Evolutionary conservation across 2,113 vertebrate genomes (phyloP).

Genomic region (Pachyramphus minor): DNA sequence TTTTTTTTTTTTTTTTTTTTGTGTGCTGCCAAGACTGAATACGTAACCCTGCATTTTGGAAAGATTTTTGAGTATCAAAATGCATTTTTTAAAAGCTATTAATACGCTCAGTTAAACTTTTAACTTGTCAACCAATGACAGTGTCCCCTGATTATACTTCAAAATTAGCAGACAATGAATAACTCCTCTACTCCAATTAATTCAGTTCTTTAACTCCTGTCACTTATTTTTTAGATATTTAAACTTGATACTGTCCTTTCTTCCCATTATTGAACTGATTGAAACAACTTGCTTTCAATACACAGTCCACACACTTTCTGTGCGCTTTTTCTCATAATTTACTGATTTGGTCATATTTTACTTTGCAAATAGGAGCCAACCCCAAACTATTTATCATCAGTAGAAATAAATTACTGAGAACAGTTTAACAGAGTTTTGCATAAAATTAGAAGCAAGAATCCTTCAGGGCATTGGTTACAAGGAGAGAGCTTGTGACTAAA

Average conservation of each 20-base stretch:
- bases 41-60: not conserved
- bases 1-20: not conserved
- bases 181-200: conserved; percentile 52
- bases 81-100: conserved; percentile 29
- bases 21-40: not conserved
- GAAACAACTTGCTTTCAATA: not conserved
- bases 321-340: not conserved
- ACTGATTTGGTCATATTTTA: not conserved
- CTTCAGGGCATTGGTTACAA: not conserved
- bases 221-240: conserved; percentile 21
- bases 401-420: not conserved
- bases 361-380: not conserved
- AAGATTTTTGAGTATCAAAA: conserved; percentile 22
- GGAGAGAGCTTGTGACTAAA: not conserved
- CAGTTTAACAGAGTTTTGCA: not conserved
- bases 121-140: conserved; percentile 50
- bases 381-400: not conserved
- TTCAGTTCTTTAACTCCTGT: conserved; percentile 25
- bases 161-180: conserved; percentile 50
- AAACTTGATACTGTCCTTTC: not conserved
- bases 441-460: not conserved
- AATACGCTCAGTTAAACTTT: conserved; percentile 37
- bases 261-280: not conserved
- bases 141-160: conserved; percentile 51
- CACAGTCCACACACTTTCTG: not conserved